Evolutionary conservation across 2,113 vertebrate species (phyloP), one percentile per base, ranked within the genome.

Genomic region (Erythrocercus mccallii): DNA sequence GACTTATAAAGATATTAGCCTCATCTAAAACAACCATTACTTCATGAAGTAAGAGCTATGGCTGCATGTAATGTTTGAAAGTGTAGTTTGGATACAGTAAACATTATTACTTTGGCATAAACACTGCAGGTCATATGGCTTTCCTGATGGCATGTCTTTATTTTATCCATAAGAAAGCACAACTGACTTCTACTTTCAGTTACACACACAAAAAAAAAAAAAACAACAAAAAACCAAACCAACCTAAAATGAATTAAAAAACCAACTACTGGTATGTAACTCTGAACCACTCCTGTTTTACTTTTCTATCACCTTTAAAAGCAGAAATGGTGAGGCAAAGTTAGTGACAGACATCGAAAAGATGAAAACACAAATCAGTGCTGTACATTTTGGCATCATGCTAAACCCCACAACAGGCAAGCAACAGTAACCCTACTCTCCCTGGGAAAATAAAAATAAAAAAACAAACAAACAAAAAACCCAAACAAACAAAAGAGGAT

Each of bases 331-430:
- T 27, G 56, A 96, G 37, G 81, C 15, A 92, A 92, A 91, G 61
- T 97, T 97, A 98, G 96, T 94, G 90, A 69, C 73, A 97, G 95
- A n/a, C 86, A 96, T 74, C 15, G 61, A 92, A 96, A 92, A 88
- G 54, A 72, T 45, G 62, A 76, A 65, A 94, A 85, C 50, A 53
- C 5, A 54, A 78, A 76, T 15, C 56, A 76, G 44, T 80, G 90
- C 73, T 35, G 84, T 56, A 86, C n/a, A 83, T 81, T 86, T 50
- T 35, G 92, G 61, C 35, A 92, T n/a, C 96, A 96, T 97, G 97
- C 96, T 92, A 85, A 94, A 91, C 37, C 66, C 80, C 45, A 95
- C 27, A 62, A 93, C 37, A 88, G 74, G 33, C 38, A 94, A 94
- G 48, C 14, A 84, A 64, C 6, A 60, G 22, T 33, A 47, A 71